Percentiles rank a stretch among this genome's conserved stretches.
phyloP scores from a whole-genome alignment of 2,888 invertebrate species.

The Biston stratarius region DNA sequence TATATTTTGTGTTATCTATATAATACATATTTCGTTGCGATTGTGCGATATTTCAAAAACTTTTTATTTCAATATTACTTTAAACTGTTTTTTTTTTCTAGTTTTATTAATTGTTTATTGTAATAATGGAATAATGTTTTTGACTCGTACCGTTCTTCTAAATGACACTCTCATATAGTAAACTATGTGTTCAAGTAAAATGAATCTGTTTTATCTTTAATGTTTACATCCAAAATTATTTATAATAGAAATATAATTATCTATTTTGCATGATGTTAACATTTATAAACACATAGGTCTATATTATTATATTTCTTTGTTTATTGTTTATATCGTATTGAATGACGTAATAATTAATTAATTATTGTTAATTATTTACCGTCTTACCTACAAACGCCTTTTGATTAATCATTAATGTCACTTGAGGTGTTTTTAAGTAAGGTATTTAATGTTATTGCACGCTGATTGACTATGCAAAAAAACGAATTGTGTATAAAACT shows the following conservation, averaged over 20 bases:
- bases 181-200: slow-evolving; percentile 76
- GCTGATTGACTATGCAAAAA: slow-evolving; percentile 5
- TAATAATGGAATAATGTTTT: no score
- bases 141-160: slow-evolving; percentile 28
- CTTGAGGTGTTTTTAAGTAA: no score
- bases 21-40: slow-evolving; percentile 37
- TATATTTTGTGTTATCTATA: slow-evolving; percentile 25
- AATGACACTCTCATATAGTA: slow-evolving; percentile 61
- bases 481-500: not conserved
- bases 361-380: slow-evolving; percentile 37
- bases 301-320: slow-evolving; percentile 45
- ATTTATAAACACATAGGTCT: slow-evolving; percentile 65
- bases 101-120: no score
- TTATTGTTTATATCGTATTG: slow-evolving; percentile 34
- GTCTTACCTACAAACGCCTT: no score
- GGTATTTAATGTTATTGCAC: slow-evolving; percentile 13
- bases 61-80: no score
- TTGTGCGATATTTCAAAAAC: not conserved
- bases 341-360: slow-evolving; percentile 17
- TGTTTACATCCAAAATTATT: slow-evolving; percentile 63
- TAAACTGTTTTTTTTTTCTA: no score
- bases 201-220: slow-evolving; percentile 65
- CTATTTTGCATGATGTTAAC: slow-evolving; percentile 58
- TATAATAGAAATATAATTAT: slow-evolving; percentile 51
- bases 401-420: no score